Evolutionary conservation across 2,113 vertebrate genomes (phyloP), one percentile per base, ranked within the genome.

Genomic region (Apus apus): DNA sequence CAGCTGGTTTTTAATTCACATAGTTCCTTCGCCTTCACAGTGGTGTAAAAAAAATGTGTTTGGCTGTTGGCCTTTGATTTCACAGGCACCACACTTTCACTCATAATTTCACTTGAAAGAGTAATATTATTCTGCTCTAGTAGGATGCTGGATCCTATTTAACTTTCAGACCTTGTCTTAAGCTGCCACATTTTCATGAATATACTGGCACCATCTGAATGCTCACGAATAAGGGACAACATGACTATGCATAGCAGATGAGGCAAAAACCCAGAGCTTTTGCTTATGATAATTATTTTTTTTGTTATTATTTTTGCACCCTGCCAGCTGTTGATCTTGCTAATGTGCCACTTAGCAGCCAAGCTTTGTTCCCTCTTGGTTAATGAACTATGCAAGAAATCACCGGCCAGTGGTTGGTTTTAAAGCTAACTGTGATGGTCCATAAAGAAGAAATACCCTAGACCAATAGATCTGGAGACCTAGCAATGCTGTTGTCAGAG

Each of bases 111-210:
- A 89, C 91, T 91, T 66, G 34, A 32, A 94, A 94, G 76, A 76
- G 61, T 81, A 89, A 77, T 93, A 61, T 84, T 94, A 92, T 85
- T 93, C 92, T 96, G 80, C 46, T 96, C 66, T 54, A 75, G 76
- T 53, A 68, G 62, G n/a, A 93, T 79, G 40, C 70, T 85, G 83
- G 61, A 65, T 93, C 80, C 93, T 96, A 86, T 96, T 97, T 97
- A 96, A 89, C 84, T 96, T 96, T 97, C 96, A 96, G 92, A 85
- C 83, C 90, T 94, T 95, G 94, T 94, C 92, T 95, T 92, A 84
- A 92, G 76, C 96, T 93, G 92, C 93, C 92, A 95, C 93, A 89
- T 92, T 96, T 94, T 96, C 94, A 93, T 96, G 90, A 96, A 95
- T 94, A 94, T 89, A 92, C 92, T 92, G 93, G 92, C 2, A 19